A percentile compares a stretch with the other conserved stretches of the same genome.
Conservation (phyloP, 2,797 vertebrate species). For the Podargus strigoides region DNA sequence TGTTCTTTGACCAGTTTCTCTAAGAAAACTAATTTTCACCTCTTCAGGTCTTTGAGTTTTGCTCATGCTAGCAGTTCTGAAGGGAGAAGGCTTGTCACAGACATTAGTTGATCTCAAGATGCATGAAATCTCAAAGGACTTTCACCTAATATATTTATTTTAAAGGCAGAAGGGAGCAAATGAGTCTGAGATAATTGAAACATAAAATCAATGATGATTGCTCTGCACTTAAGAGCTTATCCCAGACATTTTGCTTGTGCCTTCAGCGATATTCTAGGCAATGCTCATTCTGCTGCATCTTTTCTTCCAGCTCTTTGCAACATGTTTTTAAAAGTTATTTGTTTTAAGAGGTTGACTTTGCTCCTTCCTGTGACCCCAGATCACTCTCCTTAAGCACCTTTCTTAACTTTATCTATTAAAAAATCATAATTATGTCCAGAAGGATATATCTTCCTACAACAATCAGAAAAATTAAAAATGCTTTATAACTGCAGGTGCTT, state of each 20-base stretch:
- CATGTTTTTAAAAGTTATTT: neutral
- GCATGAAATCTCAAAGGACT: neutral
- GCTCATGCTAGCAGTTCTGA: neutral
- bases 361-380: neutral
- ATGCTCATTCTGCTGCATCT: neutral
- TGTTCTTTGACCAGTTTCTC: neutral
- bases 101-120: neutral
- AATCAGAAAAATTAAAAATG: neutral
- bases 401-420: neutral
- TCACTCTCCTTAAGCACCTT: neutral
- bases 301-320: neutral
- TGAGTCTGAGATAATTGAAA: slow-evolving; percentile 19
- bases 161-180: slow-evolving; percentile 13
- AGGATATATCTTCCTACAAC: neutral
- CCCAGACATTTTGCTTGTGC: neutral
- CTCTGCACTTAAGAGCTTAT: neutral
- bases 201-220: slow-evolving; percentile 12
- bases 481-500: neutral
- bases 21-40: neutral
- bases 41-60: neutral
- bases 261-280: neutral
- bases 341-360: neutral
- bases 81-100: neutral
- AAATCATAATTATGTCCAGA: neutral
- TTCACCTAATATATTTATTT: slow-evolving; percentile 1